Percentiles rank a stretch among this genome's conserved stretches.
Evolutionary conservation across 1,140 invertebrate species (phyloP).

Genomic region (Drosophila arawakana): DNA sequence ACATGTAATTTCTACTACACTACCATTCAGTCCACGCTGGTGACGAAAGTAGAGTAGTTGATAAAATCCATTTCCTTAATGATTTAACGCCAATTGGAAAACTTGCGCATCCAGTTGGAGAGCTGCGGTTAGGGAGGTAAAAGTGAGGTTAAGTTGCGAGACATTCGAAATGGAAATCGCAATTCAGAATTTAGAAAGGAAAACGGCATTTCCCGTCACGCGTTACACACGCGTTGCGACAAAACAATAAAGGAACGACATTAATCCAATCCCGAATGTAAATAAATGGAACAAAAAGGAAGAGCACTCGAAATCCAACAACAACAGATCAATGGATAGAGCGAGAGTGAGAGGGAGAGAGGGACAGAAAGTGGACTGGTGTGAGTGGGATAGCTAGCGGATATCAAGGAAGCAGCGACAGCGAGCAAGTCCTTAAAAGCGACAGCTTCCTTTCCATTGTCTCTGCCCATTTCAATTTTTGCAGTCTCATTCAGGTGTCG

Average conservation of each 20-base stretch:
- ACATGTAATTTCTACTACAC: too few relatives aligned
- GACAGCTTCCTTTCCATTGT: conserved; percentile 74
- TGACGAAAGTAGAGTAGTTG: neutral
- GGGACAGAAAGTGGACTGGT: neutral
- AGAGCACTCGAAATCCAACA: conserved; percentile 48
- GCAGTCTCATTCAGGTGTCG: conserved; percentile 61
- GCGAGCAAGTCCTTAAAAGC: conserved; percentile 58
- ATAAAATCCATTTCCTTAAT: too few relatives aligned
- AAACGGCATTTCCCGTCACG: conserved; percentile 36
- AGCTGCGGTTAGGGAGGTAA: conserved; percentile 2
- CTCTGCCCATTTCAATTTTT: conserved; percentile 47
- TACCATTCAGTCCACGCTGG: too few relatives aligned
- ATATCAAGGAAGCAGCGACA: conserved; percentile 4
- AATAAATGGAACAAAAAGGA: conserved; percentile 47
- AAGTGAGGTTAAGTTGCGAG: conserved; percentile 17
- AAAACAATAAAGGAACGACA: conserved; percentile 32
- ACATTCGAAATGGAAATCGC: neutral
- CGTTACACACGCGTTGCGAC: conserved; percentile 54
- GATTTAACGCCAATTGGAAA: too few relatives aligned
- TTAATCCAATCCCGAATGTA: conserved; percentile 58
- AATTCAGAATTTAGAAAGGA: too few relatives aligned
- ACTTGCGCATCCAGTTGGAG: conserved; percentile 1
- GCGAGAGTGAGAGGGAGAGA: neutral
- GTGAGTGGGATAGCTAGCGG: neutral
- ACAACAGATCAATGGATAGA: conserved; percentile 6